phyloP scores from a whole-genome alignment of 2,797 vertebrate species.

The Margarornis squamiger region DNA sequence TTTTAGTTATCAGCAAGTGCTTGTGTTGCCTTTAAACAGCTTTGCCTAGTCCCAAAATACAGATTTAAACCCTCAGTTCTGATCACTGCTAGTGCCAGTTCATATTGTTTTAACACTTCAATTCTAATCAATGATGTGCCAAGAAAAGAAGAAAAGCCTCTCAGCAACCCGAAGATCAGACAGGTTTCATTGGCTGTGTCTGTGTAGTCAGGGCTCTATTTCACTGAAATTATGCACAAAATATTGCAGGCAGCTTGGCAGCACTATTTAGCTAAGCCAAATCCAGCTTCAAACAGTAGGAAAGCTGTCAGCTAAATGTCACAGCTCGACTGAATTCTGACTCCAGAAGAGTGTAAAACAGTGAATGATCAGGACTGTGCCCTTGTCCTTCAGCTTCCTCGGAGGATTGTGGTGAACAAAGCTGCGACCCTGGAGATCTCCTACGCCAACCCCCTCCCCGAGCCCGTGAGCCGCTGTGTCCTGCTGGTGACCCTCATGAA shows the following conservation, averaged over 20 bases:
- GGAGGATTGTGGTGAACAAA: conserved; percentile 34
- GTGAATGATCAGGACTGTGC: background rate
- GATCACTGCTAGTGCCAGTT: background rate
- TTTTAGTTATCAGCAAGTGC: background rate
- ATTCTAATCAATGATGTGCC: background rate
- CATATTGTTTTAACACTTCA: background rate
- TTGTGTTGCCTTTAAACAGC: background rate
- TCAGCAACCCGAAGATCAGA: background rate
- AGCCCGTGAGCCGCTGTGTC: conserved; percentile 68
- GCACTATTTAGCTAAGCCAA: background rate
- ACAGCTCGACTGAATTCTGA: background rate
- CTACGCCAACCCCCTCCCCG: conserved; percentile 77
- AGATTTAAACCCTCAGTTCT: background rate
- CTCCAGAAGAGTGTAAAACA: background rate
- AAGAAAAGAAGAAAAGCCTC: background rate
- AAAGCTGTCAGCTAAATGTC: background rate
- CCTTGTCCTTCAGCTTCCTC: conserved; percentile 60
- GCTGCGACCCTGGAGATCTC: conserved; percentile 68
- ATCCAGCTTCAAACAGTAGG: background rate
- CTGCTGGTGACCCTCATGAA: conserved; percentile 75
- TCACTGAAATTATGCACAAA: background rate
- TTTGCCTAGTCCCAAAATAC: background rate
- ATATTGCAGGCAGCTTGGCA: background rate
- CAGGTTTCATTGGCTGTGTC: background rate
- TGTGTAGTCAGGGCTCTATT: background rate